Percentiles rank a stretch among this genome's conserved stretches.
Evolutionary conservation across 2,797 vertebrate genomes (phyloP).

Genomic region (Microctenopoma stevenorrisi): DNA sequence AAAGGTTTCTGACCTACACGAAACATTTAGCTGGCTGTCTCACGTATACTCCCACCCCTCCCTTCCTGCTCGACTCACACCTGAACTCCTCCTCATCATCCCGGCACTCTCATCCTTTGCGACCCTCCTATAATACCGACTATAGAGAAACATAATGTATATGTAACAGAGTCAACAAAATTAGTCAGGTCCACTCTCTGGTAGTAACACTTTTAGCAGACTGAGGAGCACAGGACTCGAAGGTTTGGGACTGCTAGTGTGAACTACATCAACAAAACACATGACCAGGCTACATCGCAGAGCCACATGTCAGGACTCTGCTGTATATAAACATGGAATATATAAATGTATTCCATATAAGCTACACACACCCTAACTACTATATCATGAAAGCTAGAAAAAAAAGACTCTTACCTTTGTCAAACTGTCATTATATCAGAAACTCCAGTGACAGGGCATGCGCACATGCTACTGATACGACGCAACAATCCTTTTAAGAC

Average conservation of each 20-base stretch:
- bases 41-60: slow-evolving; percentile 15
- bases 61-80: slow-evolving; percentile 29
- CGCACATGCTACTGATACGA: slow-evolving; percentile 43
- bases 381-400: slow-evolving; percentile 2
- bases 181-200: slow-evolving; percentile 41
- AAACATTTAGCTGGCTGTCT: slow-evolving; percentile 34
- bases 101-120: slow-evolving; percentile 28
- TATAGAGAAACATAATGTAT: slow-evolving; percentile 49
- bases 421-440: slow-evolving; percentile 10
- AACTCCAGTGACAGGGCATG: slow-evolving; percentile 46
- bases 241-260: slow-evolving; percentile 52
- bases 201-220: slow-evolving; percentile 45
- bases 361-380: slow-evolving; percentile 18
- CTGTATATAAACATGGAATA: slow-evolving; percentile 61
- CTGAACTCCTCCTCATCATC: neutral
- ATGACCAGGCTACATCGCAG: neutral
- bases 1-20: slow-evolving; percentile 24
- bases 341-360: slow-evolving; percentile 37
- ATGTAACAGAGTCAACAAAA: slow-evolving; percentile 41
- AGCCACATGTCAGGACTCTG: slow-evolving; percentile 30
- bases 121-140: slow-evolving; percentile 32
- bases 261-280: slow-evolving; percentile 26
- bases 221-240: slow-evolving; percentile 23
- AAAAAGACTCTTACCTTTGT: slow-evolving; percentile 16
- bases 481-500: slow-evolving; percentile 78